These are phyloP conservation scores for Crepidodera aurea DNA, from an alignment of 2,888 invertebrate species.

Conservation along the genomic window DNA sequence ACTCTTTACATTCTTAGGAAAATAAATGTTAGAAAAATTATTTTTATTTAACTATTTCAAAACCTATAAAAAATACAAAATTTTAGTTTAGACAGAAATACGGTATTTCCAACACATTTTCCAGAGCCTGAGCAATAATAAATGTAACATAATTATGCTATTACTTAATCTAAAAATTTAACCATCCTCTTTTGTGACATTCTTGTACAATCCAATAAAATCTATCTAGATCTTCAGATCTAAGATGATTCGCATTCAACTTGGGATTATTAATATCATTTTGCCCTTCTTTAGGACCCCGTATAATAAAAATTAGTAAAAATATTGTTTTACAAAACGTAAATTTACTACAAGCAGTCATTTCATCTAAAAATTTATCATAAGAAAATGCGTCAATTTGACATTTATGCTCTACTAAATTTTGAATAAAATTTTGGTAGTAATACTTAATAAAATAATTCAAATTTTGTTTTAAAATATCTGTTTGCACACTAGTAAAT, in stretches of 20 bases:
- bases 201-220: conserved; percentile 1
- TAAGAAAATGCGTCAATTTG: conserved; percentile 15
- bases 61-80: no score
- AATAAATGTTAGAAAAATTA: no score
- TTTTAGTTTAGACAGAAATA: no score
- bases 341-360: background rate
- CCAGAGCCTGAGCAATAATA: no score
- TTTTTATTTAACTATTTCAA: no score
- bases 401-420: conserved; percentile 4
- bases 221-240: background rate
- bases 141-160: no score
- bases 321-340: conserved; percentile 5
- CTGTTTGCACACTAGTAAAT: conserved; percentile 42
- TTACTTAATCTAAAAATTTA: conserved; percentile 6
- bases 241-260: background rate
- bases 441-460: conserved; percentile 12
- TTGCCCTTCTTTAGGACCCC: conserved; percentile 31
- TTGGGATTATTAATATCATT: background rate
- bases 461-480: conserved; percentile 11
- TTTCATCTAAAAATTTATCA: conserved; percentile 21
- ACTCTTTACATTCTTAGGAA: no score
- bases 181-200: conserved; percentile 13
- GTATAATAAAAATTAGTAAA: conserved; percentile 46
- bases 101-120: no score
- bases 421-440: conserved; percentile 14